Base-by-base conservation (phyloP, 1,140 invertebrate species). In the Halyomorpha halys region DNA sequence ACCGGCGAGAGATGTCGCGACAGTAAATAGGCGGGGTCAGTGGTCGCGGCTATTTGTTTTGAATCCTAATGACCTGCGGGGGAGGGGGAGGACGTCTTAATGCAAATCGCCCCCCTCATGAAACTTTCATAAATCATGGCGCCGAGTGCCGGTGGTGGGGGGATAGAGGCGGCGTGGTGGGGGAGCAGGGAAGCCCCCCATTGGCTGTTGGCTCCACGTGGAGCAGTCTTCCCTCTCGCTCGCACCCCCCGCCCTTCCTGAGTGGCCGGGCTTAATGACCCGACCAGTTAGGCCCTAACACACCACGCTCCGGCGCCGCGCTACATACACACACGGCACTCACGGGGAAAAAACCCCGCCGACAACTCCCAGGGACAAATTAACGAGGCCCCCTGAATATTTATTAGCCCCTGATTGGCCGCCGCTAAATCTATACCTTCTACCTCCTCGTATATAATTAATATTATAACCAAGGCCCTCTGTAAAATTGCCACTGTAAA, bases 221-320 rank as follows among this genome's bases (percentile, higher is more conserved):
- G 59, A 44, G 59, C 30, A 3, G 9, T 18, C 21, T 25, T 15
- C 16, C n/a, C 15, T n/a, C n/a, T 23, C 15, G 11, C n/a, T 27
- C 16, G 18, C 25, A 21, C 23, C 15, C 23, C 23, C 21, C 25
- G 27, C 27, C n/a, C 54, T 16, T 3, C 2, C 39, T 60, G 59
- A 44, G 59, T 60, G 30, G 59, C 59, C 34, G 53, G 53, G 53
- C 53, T 56, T 56, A 56, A 56, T 56, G 53, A 56, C 53, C 53
- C 53, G 53, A 25, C 53, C 53, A 56, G 23, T 56, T 16, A 56
- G 53, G 53, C 53, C 23, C 23, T 56, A 56, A 56, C 53, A 56
- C 53, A 56, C 53, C 18, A 23, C 19, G 53, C 34, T 39, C 34
- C 34, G 53, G 53, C 23, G 53, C 53, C 53, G 53, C 53, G 23